A percentile compares a stretch with the other conserved stretches of the same genome.
Conservation (phyloP, 37 sponge, comb jelly and placozoan species). For the Crambe crambe region DNA sequence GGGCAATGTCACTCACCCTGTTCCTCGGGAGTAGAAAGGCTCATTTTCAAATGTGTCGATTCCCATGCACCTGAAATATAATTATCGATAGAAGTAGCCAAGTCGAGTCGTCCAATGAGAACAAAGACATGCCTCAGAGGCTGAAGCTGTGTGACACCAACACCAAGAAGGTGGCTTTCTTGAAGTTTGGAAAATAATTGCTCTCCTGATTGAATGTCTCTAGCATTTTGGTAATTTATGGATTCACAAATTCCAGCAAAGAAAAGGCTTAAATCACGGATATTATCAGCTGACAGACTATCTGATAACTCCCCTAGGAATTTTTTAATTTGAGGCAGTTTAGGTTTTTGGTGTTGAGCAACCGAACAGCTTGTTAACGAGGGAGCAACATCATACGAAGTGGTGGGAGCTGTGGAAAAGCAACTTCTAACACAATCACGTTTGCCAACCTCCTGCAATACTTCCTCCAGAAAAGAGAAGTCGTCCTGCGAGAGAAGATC, state of each 20-base stretch:
- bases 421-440: background rate
- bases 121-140: background rate
- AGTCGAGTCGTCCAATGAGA: background rate
- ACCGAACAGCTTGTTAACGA: background rate
- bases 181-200: background rate
- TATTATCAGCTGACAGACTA: constrained; percentile 6
- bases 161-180: background rate
- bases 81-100: background rate
- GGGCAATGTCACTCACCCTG: background rate
- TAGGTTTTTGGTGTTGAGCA: background rate
- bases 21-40: background rate
- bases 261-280: constrained; percentile 18
- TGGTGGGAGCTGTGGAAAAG: background rate
- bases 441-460: constrained; percentile 24
- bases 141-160: background rate
- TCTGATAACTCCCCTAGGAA: constrained; percentile 2
- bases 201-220: background rate
- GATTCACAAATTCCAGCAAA: constrained; percentile 8
- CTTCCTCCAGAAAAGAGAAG: constrained; percentile 28
- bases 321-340: background rate
- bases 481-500: constrained; percentile 5
- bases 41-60: no score
- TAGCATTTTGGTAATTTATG: constrained; percentile 6
- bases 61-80: background rate
- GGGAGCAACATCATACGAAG: background rate